Evolutionary conservation across 2,888 invertebrate species (phyloP), one percentile per base, ranked within the genome.

Genomic region (Acrobasis consociella): DNA sequence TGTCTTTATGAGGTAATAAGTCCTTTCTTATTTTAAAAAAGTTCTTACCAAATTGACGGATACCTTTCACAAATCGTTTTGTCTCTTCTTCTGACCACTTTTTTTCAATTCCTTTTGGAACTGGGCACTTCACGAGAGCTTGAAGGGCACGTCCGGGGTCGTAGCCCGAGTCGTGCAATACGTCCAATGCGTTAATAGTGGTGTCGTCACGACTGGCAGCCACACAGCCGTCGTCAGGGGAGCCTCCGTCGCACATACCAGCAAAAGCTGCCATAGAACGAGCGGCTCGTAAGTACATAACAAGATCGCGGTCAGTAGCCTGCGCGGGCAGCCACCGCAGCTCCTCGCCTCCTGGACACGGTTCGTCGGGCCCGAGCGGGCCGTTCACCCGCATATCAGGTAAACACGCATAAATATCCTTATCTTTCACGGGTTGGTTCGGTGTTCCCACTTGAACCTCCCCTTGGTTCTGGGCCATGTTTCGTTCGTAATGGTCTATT

Each of bases 41-140:
- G 93, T 99, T 99, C 93, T 99, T 99, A 75, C 99, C 99, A 93
- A 98, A 98, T 86, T 98, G 98, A 71, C 99, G 95, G 75, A 99
- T 95, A 73, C 99, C 99, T 93, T 99, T 99, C 69, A 99, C 98
- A 93, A 99, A 99, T 75, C 98, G 95, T 94, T 99, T 99, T 87
- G 96, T 97, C 93, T 99, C 99, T 85, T 99, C 99, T 86, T 99
- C 99, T 66, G 97, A 96, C 99, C 99, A 99, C 91, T 99, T 99
- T 87, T 99, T 98, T 82, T 99, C 98, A 76, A 99, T 97, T 79
- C 98, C 97, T 94, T 98, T 97, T 0, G 99, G 98, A 68, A 98
- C 98, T 67, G 99, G 99, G 89, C 98, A 98, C 92, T 99, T 99
- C 71, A 99, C 98, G 73, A 99, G 94, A 65, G 98, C 98, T 93